These are phyloP conservation scores for Cladorhizidae sp. DNA, from an alignment of 37 sponge, comb jelly and placozoan genomes.

Conservation along the genomic window DNA sequence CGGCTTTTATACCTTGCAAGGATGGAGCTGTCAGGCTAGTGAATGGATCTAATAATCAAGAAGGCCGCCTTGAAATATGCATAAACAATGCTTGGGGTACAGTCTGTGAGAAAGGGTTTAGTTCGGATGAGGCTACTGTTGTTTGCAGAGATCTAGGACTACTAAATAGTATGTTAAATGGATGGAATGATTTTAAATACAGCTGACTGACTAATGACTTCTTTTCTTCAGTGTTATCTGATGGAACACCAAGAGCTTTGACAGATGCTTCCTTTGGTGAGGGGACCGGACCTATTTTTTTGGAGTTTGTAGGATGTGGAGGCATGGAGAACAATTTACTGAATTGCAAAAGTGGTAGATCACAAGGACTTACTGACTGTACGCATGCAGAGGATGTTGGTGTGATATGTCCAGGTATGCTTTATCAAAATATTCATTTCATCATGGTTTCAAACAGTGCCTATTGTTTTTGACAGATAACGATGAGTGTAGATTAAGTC, in stretches of 20 bases:
- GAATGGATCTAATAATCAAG: slow-evolving; percentile 4
- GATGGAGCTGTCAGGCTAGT: slow-evolving; percentile 40
- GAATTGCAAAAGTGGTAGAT: slow-evolving; percentile 2
- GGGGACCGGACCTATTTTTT: slow-evolving; percentile 30
- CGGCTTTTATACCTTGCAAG: not conserved
- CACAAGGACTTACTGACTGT: not conserved
- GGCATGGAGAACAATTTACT: slow-evolving; percentile 32
- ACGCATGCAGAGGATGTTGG: slow-evolving; percentile 31
- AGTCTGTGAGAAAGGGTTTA: slow-evolving; percentile 41
- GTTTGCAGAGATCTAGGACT: not conserved
- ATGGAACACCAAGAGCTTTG: too few species aligned
- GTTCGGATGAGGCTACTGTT: slow-evolving; percentile 28
- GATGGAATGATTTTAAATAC: too few species aligned
- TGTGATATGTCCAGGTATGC: slow-evolving; percentile 24
- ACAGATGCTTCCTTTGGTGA: slow-evolving; percentile 15
- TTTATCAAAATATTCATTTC: not conserved
- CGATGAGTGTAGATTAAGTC: not conserved
- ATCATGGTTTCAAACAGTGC: too few species aligned
- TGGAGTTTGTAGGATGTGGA: slow-evolving; percentile 26
- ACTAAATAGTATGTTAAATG: not conserved
- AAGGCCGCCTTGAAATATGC: slow-evolving; percentile 46
- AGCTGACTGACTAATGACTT: not conserved
- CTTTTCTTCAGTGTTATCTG: too few species aligned
- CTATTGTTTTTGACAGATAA: too few species aligned
- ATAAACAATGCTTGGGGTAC: slow-evolving; percentile 40